Conservation (phyloP, 2,888 invertebrate genomes). For the Shargacucullia verbasci region DNA sequence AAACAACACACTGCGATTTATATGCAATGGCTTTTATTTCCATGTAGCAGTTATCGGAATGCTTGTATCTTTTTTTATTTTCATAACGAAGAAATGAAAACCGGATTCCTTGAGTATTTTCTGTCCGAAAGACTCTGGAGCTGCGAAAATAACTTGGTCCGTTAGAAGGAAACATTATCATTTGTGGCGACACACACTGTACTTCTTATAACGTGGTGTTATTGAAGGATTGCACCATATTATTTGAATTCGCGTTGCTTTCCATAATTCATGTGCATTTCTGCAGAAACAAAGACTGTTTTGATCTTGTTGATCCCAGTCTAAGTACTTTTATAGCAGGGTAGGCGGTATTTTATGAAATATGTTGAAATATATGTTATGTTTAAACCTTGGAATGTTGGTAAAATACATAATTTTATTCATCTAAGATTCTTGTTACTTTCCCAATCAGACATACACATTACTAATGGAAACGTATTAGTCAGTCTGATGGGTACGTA, state of each 20-base stretch:
- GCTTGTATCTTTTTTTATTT: conserved; percentile 12
- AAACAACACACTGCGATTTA: conserved; percentile 21
- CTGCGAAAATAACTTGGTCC: conserved; percentile 33
- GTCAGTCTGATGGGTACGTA: neutral
- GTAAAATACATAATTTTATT: conserved; percentile 4
- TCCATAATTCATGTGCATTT: conserved; percentile 7
- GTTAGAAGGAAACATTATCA: conserved; percentile 25
- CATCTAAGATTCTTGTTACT: conserved; percentile 10
- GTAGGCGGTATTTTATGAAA: no score
- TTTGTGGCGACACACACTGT: conserved; percentile 18
- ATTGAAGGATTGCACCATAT: no score
- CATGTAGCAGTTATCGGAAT: conserved; percentile 12
- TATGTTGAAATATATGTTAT: no score
- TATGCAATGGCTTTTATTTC: conserved; percentile 33
- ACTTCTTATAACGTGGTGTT: conserved; percentile 26
- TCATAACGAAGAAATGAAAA: conserved; percentile 10
- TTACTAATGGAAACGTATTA: conserved; percentile 13
- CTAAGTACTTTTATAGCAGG: no score
- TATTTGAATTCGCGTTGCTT: neutral
- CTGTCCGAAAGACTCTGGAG: conserved; percentile 21
- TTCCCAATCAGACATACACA: conserved; percentile 24
- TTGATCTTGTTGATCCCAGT: no score
- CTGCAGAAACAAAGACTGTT: no score
- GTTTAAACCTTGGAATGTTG: neutral
- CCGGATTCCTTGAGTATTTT: conserved; percentile 16